Conservation (phyloP, 2,888 invertebrate species). For the Xestobium rufovillosum region DNA sequence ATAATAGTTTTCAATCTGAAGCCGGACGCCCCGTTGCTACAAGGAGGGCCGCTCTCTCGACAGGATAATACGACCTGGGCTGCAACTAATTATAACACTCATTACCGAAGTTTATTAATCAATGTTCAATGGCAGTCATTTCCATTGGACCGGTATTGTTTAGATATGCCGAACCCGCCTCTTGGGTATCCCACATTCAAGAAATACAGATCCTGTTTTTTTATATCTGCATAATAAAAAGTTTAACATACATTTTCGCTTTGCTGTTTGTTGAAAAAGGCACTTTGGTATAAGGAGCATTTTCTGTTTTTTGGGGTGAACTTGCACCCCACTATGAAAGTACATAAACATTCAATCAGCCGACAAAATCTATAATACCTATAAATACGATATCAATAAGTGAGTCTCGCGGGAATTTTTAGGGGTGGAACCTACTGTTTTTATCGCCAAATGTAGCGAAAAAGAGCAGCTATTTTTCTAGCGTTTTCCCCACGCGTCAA, state of each 20-base stretch:
- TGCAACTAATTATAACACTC: slow-evolving; percentile 44
- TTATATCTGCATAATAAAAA: no score
- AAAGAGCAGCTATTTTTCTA: slow-evolving; percentile 24
- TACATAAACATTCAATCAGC: slow-evolving; percentile 24
- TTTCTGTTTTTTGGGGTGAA: no score
- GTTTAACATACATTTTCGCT: no score
- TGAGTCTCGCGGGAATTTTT: slow-evolving; percentile 37
- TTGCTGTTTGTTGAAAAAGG: no score
- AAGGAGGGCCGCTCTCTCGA: slow-evolving; percentile 30
- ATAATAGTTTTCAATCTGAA: not conserved
- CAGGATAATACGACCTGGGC: slow-evolving; percentile 28
- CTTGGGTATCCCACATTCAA: no score
- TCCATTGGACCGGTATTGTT: slow-evolving; percentile 34
- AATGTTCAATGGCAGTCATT: slow-evolving; percentile 40
- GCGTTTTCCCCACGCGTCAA: not conserved
- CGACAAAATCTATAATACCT: slow-evolving; percentile 39
- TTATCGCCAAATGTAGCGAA: slow-evolving; percentile 42
- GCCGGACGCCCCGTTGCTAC: slow-evolving; percentile 32
- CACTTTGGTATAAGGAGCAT: no score
- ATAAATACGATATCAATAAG: slow-evolving; percentile 45
- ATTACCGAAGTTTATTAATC: slow-evolving; percentile 46
- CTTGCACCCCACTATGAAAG: slow-evolving; percentile 7
- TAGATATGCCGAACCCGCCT: slow-evolving; percentile 20
- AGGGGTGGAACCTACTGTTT: slow-evolving; percentile 30
- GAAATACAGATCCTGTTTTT: no score